These are phyloP conservation scores for Euleptes europaea DNA, from an alignment of 2,113 vertebrate genomes.

Conservation along the genomic window DNA sequence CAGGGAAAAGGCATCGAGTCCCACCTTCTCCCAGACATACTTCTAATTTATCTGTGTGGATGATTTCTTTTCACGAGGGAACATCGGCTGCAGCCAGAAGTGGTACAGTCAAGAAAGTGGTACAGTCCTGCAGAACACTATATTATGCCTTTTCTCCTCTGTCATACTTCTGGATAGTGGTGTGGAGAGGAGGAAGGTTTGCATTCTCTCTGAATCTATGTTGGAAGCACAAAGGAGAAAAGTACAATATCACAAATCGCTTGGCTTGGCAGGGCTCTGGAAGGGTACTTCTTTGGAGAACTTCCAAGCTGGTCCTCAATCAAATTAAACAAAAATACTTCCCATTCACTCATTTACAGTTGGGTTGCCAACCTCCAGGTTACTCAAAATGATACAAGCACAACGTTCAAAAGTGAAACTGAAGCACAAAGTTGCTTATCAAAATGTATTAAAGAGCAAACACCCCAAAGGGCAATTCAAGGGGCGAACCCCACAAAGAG, in stretches of 20 bases:
- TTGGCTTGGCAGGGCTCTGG: neutral
- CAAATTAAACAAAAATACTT: neutral
- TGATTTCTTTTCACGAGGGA: neutral
- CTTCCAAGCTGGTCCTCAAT: neutral
- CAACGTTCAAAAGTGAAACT: too few relatives aligned
- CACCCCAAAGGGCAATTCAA: too few relatives aligned
- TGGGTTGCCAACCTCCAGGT: too few relatives aligned
- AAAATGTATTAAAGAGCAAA: too few relatives aligned
- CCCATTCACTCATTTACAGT: neutral
- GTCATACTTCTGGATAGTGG: neutral
- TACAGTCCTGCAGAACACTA: neutral
- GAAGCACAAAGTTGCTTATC: too few relatives aligned
- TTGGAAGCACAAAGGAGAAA: neutral
- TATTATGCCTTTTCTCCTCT: neutral
- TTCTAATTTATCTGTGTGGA: neutral
- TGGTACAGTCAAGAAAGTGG: too few relatives aligned
- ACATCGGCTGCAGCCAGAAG: too few relatives aligned
- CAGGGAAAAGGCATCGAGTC: neutral
- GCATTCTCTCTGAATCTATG: neutral
- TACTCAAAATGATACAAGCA: too few relatives aligned
- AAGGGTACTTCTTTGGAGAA: neutral
- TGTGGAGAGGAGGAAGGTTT: too few relatives aligned
- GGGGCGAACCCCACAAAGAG: too few relatives aligned
- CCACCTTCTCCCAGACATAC: neutral
- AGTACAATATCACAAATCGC: neutral